phyloP scores from a whole-genome alignment of 2,113 vertebrate genomes.

The Esox niger region DNA sequence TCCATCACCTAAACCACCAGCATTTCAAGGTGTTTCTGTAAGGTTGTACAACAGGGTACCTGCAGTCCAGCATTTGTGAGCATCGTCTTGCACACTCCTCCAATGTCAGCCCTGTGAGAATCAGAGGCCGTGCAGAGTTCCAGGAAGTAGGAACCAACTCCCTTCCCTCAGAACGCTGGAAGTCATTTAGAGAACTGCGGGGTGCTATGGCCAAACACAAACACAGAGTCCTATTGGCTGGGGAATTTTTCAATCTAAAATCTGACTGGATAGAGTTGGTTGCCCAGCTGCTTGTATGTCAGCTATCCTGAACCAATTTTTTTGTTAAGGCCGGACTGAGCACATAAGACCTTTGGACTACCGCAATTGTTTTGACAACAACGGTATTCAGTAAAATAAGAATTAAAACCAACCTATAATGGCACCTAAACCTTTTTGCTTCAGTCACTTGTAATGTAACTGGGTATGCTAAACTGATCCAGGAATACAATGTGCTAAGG shows the following conservation, averaged over 20 bases:
- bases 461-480: too few species aligned
- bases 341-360: slow-evolving; percentile 68
- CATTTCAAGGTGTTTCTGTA: too few species aligned
- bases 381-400: too few species aligned
- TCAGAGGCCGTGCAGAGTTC: slow-evolving; percentile 24
- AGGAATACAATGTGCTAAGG: too few species aligned
- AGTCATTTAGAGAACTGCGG: slow-evolving; percentile 88
- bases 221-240: neutral
- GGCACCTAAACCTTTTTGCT: too few species aligned
- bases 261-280: neutral
- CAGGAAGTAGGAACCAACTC: slow-evolving; percentile 70
- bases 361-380: slow-evolving; percentile 6
- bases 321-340: slow-evolving; percentile 38
- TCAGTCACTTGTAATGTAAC: too few species aligned
- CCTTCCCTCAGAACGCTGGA: slow-evolving; percentile 84
- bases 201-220: slow-evolving; percentile 61
- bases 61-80: slow-evolving; percentile 75
- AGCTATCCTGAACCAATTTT: slow-evolving; percentile 42
- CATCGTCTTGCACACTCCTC: slow-evolving; percentile 87
- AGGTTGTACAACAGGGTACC: slow-evolving; percentile 62
- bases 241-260: neutral
- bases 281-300: neutral
- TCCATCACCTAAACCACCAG: too few species aligned
- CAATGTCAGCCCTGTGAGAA: slow-evolving; percentile 57
- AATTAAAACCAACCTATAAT: neutral